These are phyloP conservation scores for Botrylloides violaceus DNA, from an alignment of 23 tunicate genomes.

Conservation along the genomic window DNA sequence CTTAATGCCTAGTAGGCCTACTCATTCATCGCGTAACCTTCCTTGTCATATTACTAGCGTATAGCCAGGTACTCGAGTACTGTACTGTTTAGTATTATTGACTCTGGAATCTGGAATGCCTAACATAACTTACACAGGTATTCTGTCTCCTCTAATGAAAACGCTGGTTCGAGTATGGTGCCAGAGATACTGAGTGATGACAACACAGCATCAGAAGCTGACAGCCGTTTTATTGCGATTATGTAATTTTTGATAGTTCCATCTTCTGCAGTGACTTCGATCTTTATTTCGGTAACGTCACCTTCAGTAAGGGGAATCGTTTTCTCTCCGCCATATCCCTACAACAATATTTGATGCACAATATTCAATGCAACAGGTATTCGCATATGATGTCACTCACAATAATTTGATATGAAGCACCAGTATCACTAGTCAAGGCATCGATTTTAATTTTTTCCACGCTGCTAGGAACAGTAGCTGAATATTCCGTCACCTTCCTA, in stretches of 20 bases:
- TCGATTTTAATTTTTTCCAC: conserved; percentile 87
- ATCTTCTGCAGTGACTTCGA: conserved; percentile 96
- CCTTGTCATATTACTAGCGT: too few relatives aligned
- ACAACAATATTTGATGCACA: neutral
- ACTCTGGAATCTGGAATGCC: too few relatives aligned
- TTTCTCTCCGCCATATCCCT: conserved; percentile 89
- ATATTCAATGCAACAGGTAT: neutral
- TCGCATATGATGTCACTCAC: conserved; percentile 50
- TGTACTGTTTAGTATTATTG: too few relatives aligned
- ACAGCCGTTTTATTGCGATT: conserved; percentile 54
- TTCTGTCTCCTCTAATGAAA: conserved; percentile 51
- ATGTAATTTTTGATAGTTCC: conserved; percentile 76
- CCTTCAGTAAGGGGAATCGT: conserved; percentile 65
- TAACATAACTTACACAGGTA: conserved; percentile 64
- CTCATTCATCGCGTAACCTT: too few relatives aligned
- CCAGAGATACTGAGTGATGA: conserved; percentile 30
- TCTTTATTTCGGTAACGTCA: conserved; percentile 53
- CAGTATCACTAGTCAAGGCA: conserved; percentile 86
- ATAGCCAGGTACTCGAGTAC: too few relatives aligned
- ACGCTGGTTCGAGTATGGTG: conserved; percentile 61
- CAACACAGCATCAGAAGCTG: conserved; percentile 85
- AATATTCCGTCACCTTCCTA: conserved; percentile 54
- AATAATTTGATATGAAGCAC: conserved; percentile 88
- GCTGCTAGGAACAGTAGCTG: conserved; percentile 83
- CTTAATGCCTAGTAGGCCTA: too few relatives aligned